Evolutionary conservation across 2,113 vertebrate species (phyloP).

Genomic region (Ameiurus melas): DNA sequence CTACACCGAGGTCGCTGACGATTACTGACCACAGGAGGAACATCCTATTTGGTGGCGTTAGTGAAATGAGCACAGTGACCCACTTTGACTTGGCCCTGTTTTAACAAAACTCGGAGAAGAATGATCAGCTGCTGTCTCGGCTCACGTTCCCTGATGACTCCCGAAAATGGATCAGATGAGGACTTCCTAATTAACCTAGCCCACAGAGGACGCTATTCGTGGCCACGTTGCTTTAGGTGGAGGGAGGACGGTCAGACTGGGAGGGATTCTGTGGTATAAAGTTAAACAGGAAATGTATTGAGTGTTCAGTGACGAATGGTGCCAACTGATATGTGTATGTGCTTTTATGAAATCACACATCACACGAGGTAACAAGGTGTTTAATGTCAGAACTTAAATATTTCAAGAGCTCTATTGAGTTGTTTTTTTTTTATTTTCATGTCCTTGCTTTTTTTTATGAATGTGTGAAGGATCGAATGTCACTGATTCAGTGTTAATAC

Average conservation of each 20-base stretch:
- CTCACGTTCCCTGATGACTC: constrained; percentile 64
- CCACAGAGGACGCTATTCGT: constrained; percentile 56
- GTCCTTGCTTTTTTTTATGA: not conserved
- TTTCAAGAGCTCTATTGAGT: not conserved
- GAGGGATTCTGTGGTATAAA: constrained; percentile 15
- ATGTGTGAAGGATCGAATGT: not conserved
- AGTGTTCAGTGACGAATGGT: not conserved
- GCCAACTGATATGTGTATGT: not conserved
- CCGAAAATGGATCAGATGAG: constrained; percentile 68
- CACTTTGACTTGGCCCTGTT: constrained; percentile 69
- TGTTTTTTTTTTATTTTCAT: not conserved
- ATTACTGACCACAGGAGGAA: constrained; percentile 15
- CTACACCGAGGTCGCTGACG: not conserved
- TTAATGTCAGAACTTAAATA: not conserved
- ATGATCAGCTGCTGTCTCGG: constrained; percentile 62
- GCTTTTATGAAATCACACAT: not conserved
- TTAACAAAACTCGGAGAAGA: constrained; percentile 63
- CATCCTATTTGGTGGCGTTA: constrained; percentile 23
- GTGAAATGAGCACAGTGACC: constrained; percentile 60
- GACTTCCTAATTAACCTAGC: constrained; percentile 69
- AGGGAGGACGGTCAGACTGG: not conserved
- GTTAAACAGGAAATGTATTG: not conserved
- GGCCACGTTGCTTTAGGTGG: constrained; percentile 9
- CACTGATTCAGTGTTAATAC: not conserved
- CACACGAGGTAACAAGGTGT: not conserved